Percentiles rank a stretch among this genome's conserved stretches.
phyloP scores from a whole-genome alignment of 2,113 vertebrate species.

The Narcine bancroftii region DNA sequence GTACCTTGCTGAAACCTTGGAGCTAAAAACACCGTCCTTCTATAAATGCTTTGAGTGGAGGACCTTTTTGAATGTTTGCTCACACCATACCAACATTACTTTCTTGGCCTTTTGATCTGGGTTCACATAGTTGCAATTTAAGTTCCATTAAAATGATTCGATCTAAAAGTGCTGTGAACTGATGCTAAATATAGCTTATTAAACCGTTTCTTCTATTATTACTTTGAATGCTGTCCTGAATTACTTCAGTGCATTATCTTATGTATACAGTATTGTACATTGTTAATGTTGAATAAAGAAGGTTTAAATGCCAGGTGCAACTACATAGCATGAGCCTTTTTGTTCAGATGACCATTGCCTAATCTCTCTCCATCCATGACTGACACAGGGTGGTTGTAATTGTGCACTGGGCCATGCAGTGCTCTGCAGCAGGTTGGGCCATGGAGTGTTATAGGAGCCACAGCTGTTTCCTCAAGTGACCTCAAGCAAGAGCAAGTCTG shows the following conservation, averaged over 20 bases:
- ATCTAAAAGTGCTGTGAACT: slow-evolving; percentile 34
- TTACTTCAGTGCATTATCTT: slow-evolving; percentile 34
- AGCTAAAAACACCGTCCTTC: not conserved
- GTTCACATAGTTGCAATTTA: slow-evolving; percentile 32
- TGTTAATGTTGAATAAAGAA: slow-evolving; percentile 35
- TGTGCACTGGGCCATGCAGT: not conserved
- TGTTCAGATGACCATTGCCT: not conserved
- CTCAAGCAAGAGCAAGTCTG: not conserved
- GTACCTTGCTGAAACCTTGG: not conserved
- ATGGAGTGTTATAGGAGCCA: not conserved
- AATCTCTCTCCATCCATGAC: not conserved
- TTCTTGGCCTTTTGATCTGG: slow-evolving; percentile 32
- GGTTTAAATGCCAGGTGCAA: slow-evolving; percentile 11
- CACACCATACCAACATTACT: not conserved
- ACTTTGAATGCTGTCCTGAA: slow-evolving; percentile 28
- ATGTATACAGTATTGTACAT: slow-evolving; percentile 32
- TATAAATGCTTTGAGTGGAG: not conserved
- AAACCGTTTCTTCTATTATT: slow-evolving; percentile 30
- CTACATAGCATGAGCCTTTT: not conserved
- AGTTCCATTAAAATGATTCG: slow-evolving; percentile 33
- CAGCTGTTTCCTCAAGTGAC: not conserved
- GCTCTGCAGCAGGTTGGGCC: not conserved
- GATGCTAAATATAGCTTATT: slow-evolving; percentile 30
- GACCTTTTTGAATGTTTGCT: not conserved
- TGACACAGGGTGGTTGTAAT: not conserved